Conservation (phyloP, 1,140 invertebrate genomes). For the Neoseiulus cucumeris region DNA sequence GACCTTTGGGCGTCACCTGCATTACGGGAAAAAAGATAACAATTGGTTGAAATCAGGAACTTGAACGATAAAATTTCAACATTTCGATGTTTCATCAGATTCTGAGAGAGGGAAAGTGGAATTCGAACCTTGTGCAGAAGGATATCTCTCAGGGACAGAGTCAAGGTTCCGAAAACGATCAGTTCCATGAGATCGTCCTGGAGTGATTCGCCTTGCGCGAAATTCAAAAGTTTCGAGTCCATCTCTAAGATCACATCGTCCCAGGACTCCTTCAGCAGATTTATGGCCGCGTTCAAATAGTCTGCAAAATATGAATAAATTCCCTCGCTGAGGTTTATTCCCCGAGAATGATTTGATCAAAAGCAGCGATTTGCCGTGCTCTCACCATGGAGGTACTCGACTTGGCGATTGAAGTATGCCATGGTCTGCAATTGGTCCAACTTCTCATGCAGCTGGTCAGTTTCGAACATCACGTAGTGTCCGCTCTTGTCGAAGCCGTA, state of each 20-base stretch:
- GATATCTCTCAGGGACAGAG: constrained; percentile 57
- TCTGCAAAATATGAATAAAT: background rate
- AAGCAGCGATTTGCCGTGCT: too few relatives aligned
- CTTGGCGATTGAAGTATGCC: background rate
- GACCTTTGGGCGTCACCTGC: constrained; percentile 64
- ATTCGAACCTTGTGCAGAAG: constrained; percentile 41
- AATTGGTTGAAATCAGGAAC: background rate
- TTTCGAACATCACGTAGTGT: background rate
- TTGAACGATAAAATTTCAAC: too few relatives aligned
- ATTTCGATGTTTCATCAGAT: too few relatives aligned
- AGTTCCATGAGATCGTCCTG: constrained; percentile 73
- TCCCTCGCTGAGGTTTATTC: too few relatives aligned
- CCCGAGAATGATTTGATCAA: too few relatives aligned
- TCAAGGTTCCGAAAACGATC: constrained; percentile 62
- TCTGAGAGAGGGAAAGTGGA: too few relatives aligned
- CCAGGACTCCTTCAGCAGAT: constrained; percentile 73
- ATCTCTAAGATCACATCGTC: constrained; percentile 82
- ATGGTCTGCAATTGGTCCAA: constrained; percentile 3
- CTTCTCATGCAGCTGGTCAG: background rate
- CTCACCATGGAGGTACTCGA: background rate
- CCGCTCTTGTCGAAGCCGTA: background rate
- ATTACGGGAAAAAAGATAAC: background rate
- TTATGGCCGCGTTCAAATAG: constrained; percentile 23
- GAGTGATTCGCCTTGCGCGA: constrained; percentile 42
- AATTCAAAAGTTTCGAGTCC: constrained; percentile 72